These are phyloP conservation scores for Dendropsophus ebraccatus DNA, from an alignment of 2,113 vertebrate genomes.

Conservation along the genomic window DNA sequence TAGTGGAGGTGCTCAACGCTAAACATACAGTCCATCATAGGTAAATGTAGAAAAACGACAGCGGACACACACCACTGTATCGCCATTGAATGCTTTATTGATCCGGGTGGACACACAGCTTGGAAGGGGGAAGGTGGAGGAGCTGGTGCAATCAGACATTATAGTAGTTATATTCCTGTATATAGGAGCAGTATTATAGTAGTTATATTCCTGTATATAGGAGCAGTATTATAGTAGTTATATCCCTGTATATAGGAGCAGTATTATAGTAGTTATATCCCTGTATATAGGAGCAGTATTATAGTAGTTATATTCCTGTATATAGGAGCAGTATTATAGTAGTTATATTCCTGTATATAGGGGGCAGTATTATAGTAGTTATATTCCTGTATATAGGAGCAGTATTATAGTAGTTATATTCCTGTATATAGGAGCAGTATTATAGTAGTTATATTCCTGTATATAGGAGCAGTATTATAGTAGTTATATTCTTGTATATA, in stretches of 20 bases:
- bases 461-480: background rate
- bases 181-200: background rate
- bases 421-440: background rate
- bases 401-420: slow-evolving; percentile 15
- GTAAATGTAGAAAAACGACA: too few species aligned
- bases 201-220: background rate
- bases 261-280: slow-evolving; percentile 25
- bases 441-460: slow-evolving; percentile 3
- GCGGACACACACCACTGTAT: too few species aligned
- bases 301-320: slow-evolving; percentile 9
- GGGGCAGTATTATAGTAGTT: background rate
- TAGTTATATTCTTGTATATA: background rate
- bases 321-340: background rate
- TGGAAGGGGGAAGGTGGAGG: too few species aligned
- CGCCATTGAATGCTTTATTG: too few species aligned
- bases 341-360: background rate
- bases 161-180: slow-evolving; percentile 13
- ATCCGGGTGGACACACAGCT: too few species aligned
- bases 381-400: background rate
- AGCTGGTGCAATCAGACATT: too few species aligned
- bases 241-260: background rate
- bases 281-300: slow-evolving; percentile 10
- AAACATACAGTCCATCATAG: too few species aligned
- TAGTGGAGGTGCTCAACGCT: too few species aligned
- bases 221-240: slow-evolving; percentile 11